Conservation (phyloP, 2,888 invertebrate genomes). For the Anodontia alba region DNA sequence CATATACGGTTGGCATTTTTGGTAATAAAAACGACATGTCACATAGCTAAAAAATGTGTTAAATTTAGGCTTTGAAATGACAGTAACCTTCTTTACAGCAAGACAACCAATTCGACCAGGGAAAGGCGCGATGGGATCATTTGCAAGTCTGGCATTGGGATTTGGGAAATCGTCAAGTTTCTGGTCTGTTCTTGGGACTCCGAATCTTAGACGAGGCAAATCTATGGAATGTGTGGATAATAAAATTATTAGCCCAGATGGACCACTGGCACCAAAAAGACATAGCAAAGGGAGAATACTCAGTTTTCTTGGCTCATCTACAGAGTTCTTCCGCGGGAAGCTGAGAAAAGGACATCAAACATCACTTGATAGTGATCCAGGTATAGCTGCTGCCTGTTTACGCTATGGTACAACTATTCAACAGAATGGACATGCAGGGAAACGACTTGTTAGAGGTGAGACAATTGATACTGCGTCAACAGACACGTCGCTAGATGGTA, state of each 20-base stretch:
- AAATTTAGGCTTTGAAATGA: no score
- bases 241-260: constrained; percentile 32
- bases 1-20: no score
- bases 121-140: constrained; percentile 69
- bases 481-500: constrained; percentile 51
- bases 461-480: constrained; percentile 61
- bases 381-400: constrained; percentile 23
- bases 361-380: constrained; percentile 57
- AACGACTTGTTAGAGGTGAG: constrained; percentile 49
- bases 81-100: constrained; percentile 45
- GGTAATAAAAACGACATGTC: no score
- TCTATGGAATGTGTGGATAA: constrained; percentile 60
- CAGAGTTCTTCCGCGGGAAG: constrained; percentile 54
- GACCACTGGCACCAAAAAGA: constrained; percentile 24
- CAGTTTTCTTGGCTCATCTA: constrained; percentile 57
- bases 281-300: constrained; percentile 53
- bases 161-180: constrained; percentile 67
- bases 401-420: constrained; percentile 35
- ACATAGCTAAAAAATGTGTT: no score
- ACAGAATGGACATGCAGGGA: constrained; percentile 56
- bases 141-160: constrained; percentile 69
- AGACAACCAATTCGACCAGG: constrained; percentile 57
- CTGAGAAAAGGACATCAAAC: constrained; percentile 45
- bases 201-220: constrained; percentile 65
- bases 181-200: constrained; percentile 69